Percentiles rank a stretch among this genome's conserved stretches.
These are phyloP conservation scores for Sericinus montela DNA, from an alignment of 2,888 invertebrate genomes.

Conservation along the genomic window DNA sequence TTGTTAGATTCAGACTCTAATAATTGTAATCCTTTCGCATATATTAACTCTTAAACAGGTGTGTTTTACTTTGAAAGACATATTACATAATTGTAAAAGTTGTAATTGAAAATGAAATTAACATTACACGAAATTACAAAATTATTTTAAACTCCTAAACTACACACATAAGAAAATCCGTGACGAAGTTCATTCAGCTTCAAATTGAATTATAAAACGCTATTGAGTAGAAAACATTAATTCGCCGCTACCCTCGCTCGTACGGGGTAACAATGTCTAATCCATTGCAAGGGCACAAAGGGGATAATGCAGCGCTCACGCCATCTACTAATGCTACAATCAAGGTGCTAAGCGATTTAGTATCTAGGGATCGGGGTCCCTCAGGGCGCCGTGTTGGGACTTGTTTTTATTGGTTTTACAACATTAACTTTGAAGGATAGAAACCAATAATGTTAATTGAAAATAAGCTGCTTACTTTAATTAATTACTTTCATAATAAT, in stretches of 20 bases:
- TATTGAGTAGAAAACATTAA: constrained; percentile 17
- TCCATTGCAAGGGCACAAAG: constrained; percentile 28
- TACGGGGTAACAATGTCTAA: constrained; percentile 26
- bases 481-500: too few species aligned
- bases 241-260: constrained; percentile 1
- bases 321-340: constrained; percentile 21
- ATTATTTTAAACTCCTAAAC: too few species aligned
- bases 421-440: constrained; percentile 3
- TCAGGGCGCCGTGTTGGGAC: constrained; percentile 19
- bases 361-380: constrained; percentile 27
- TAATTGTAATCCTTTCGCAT: too few species aligned
- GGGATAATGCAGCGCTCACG: constrained; percentile 30
- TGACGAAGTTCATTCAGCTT: background rate
- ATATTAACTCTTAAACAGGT: too few species aligned
- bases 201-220: constrained; percentile 16
- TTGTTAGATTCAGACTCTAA: too few species aligned
- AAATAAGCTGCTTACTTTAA: too few species aligned
- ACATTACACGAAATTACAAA: too few species aligned
- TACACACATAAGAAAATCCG: background rate
- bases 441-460: background rate
- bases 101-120: too few species aligned
- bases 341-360: constrained; percentile 28
- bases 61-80: too few species aligned
- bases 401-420: constrained; percentile 15
- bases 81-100: too few species aligned